A percentile compares a stretch with the other conserved stretches of the same genome.
Conservation (phyloP, 2,888 invertebrate genomes). For the Drosophila birchii region DNA sequence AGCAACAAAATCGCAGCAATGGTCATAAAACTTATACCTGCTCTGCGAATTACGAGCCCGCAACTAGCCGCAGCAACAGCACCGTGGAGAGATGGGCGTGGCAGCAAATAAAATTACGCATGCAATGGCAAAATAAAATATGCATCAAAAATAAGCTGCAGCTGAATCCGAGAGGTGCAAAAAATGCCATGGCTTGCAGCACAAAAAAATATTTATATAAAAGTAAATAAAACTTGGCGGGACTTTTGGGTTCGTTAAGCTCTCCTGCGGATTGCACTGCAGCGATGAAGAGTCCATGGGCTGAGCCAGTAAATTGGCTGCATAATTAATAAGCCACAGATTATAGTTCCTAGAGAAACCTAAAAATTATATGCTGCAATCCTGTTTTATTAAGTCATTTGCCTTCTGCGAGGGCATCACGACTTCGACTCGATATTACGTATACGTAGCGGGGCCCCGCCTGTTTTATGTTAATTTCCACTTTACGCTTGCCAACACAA, state of each 20-base stretch:
- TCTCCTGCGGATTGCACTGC: conserved; percentile 10
- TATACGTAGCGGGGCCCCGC: conserved; percentile 16
- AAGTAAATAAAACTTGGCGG: conserved; percentile 34
- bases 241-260: conserved; percentile 42
- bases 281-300: conserved; percentile 10
- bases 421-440: conserved; percentile 34
- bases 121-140: conserved; percentile 77
- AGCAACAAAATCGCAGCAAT: conserved; percentile 46
- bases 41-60: conserved; percentile 51
- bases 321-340: not conserved
- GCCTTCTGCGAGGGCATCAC: conserved; percentile 16
- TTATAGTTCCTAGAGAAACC: not conserved
- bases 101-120: conserved; percentile 75
- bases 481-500: conserved; percentile 43
- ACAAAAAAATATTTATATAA: conserved; percentile 29
- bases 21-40: conserved; percentile 68
- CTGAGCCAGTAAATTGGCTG: not conserved
- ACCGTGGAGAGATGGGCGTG: conserved; percentile 31
- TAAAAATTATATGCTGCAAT: not conserved
- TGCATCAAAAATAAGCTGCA: conserved; percentile 77
- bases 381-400: not conserved
- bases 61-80: conserved; percentile 43
- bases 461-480: conserved; percentile 70
- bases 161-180: conserved; percentile 61
- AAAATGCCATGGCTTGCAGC: conserved; percentile 42